These are phyloP conservation scores for Leptinotarsa peninsularis DNA, from an alignment of 2,888 invertebrate genomes.

Conservation along the genomic window DNA sequence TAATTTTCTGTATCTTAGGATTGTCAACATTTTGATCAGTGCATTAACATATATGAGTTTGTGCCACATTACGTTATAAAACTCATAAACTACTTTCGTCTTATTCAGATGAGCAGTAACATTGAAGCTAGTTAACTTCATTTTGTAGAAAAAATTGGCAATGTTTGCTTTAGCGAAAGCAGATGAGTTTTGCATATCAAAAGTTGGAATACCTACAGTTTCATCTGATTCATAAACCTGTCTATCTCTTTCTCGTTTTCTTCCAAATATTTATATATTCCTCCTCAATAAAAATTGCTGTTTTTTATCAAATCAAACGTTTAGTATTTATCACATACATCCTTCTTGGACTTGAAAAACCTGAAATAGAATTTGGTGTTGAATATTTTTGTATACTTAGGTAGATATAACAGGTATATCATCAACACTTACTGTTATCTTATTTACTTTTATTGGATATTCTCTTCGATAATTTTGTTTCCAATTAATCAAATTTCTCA, in stretches of 20 bases:
- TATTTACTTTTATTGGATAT: not conserved
- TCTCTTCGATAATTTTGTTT: not conserved
- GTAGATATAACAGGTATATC: not conserved
- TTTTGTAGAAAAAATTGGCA: not conserved
- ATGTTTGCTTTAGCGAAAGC: not conserved
- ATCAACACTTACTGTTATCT: not conserved
- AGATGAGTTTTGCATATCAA: conserved; percentile 4
- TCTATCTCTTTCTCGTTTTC: not conserved
- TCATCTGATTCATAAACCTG: not conserved
- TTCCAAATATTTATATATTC: not conserved
- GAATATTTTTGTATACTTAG: not conserved
- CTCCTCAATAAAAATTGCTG: not conserved
- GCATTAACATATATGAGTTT: too few species aligned
- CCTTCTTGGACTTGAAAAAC: not conserved
- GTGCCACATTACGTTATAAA: not conserved
- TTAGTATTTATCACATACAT: not conserved
- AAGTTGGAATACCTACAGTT: not conserved
- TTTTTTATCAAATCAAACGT: not conserved
- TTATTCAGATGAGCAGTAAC: not conserved
- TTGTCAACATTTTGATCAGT: too few species aligned
- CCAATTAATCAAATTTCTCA: not conserved
- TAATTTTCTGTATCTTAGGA: not conserved
- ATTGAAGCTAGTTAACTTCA: not conserved
- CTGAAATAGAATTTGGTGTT: not conserved
- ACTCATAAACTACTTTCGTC: not conserved